Base-by-base conservation (phyloP, 53 echinoderm and acorn worm genomes). In the Echinometra lucunter region DNA sequence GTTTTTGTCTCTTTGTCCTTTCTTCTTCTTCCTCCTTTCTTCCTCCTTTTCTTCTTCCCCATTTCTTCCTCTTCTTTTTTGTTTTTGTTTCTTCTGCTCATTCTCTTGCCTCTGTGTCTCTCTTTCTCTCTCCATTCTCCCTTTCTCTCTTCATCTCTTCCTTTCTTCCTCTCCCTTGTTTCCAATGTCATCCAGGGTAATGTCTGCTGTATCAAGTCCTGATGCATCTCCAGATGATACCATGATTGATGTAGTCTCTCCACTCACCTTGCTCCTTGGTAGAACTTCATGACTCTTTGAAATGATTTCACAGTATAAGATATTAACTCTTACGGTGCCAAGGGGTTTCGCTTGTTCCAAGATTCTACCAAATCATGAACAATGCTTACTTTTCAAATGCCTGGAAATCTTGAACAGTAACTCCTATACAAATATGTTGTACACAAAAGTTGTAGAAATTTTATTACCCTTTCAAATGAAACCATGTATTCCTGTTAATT, bases 191-290 rank as follows among this genome's bases (percentile, higher is more conserved):
- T 69, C 44, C 45, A 91, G 91, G 70, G 42, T 91, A 4, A 58
- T 91, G 58, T 19, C 69, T 45, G 72, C 91, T 25, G n/a, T 91
- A 23, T 66, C 66, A 2, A 69, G 28, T 42, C 91, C 72, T n/a
- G 91, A 21, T 15, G 44, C 91, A 66, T 91, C 91, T 9, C 28
- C 91, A 69, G 45, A 66, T 5, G 91, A 91, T 44, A 91, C 91
- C 5, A 67, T 67, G n/a, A 21, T 91, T 44, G 66, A 91, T 15
- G 69, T 45, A 30, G 70, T 44, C 44, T 21, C 30, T 45, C 91
- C 69, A 27, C 28, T 91, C 27, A 60, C 66, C 37, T 63, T 91
- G 66, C 91, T 91, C 3, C 45, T 91, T 2, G 91, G 91, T 45
- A 40, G 91, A 69, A 34, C 34, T 57, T 63, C 66, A 5, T 78